A percentile compares a stretch with the other conserved stretches of the same genome.
These are phyloP conservation scores for Spisula solida DNA, from an alignment of 2,888 invertebrate genomes.

Conservation along the genomic window DNA sequence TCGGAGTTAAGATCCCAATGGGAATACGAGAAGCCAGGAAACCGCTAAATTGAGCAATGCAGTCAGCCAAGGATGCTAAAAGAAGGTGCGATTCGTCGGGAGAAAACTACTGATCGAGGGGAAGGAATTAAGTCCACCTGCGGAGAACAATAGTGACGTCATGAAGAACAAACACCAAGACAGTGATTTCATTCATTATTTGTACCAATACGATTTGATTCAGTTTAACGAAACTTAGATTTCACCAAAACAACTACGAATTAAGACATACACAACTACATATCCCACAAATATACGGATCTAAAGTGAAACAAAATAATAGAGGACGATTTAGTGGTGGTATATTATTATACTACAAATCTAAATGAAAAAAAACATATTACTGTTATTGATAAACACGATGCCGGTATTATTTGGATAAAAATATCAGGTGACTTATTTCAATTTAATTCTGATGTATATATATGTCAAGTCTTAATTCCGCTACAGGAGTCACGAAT, in stretches of 20 bases:
- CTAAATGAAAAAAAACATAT: neutral
- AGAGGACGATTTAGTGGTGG: slow-evolving; percentile 23
- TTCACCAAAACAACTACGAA: neutral
- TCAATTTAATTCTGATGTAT: neutral
- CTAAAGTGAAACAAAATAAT: neutral
- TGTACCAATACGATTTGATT: slow-evolving; percentile 4
- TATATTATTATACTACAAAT: slow-evolving; percentile 12
- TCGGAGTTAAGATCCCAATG: slow-evolving; percentile 50
- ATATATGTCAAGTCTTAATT: slow-evolving; percentile 8
- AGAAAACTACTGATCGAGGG: neutral
- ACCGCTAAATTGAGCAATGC: neutral
- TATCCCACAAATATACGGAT: neutral
- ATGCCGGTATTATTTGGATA: slow-evolving; percentile 9
- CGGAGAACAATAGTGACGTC: neutral
- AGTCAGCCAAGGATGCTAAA: neutral
- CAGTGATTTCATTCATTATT: neutral
- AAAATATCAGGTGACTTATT: neutral
- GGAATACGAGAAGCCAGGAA: slow-evolving; percentile 38
- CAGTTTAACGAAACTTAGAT: slow-evolving; percentile 31
- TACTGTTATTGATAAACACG: neutral
- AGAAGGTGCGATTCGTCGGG: neutral
- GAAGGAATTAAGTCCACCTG: neutral
- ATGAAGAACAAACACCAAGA: slow-evolving; percentile 23
- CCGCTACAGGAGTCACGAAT: neutral
- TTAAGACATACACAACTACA: neutral